These are phyloP conservation scores for Trochalopteron elliotii DNA, from an alignment of 2,113 vertebrate genomes.

Conservation along the genomic window DNA sequence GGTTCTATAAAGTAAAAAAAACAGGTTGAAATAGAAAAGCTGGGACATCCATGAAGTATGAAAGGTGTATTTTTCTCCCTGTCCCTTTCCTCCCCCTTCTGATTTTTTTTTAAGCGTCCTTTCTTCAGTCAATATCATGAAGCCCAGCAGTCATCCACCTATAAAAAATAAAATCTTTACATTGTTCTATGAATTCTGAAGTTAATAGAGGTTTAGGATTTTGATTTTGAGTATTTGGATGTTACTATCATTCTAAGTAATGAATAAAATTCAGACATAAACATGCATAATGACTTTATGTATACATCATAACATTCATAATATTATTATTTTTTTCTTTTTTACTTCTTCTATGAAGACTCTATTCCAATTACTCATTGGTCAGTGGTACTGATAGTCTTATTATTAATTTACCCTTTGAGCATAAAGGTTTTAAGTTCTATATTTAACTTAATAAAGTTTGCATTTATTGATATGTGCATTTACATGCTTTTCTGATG, in stretches of 20 bases:
- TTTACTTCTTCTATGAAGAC: neutral
- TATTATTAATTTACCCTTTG: neutral
- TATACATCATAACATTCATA: neutral
- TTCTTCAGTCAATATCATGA: neutral
- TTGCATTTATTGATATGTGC: neutral
- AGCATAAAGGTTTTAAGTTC: neutral
- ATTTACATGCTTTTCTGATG: neutral
- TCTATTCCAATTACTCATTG: neutral
- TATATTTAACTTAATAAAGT: neutral
- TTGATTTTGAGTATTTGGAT: neutral
- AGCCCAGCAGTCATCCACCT: neutral
- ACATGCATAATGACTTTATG: neutral
- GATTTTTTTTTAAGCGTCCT: neutral
- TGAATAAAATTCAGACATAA: neutral
- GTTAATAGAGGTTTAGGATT: neutral
- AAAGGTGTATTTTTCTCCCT: neutral
- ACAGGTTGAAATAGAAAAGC: neutral
- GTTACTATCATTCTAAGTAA: neutral
- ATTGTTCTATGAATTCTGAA: neutral
- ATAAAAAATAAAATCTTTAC: neutral
- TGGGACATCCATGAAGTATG: neutral
- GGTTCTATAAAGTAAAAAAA: neutral
- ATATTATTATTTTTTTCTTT: neutral
- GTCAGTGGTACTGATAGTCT: neutral
- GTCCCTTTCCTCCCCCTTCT: neutral